These are phyloP conservation scores for Brenthis hecate DNA, from an alignment of 2,888 invertebrate genomes.

Conservation along the genomic window DNA sequence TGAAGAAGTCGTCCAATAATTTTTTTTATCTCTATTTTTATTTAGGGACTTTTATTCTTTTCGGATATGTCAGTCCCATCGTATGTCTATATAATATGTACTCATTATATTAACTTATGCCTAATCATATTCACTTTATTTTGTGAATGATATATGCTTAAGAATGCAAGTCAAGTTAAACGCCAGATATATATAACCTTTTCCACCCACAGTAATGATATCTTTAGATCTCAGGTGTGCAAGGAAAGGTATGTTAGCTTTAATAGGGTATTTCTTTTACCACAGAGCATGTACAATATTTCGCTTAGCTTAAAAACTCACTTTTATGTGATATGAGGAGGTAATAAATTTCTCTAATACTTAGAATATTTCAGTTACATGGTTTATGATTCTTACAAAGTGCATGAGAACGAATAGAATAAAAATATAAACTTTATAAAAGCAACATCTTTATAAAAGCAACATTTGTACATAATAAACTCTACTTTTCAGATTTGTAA, in stretches of 20 bases:
- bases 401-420: too few species aligned
- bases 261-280: background rate
- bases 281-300: background rate
- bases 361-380: background rate
- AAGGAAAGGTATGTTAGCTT: background rate
- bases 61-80: too few species aligned
- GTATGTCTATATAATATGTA: too few species aligned
- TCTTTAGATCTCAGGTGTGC: conserved; percentile 3
- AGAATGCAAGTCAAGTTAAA: background rate
- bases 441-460: background rate
- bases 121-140: too few species aligned
- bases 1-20: too few species aligned
- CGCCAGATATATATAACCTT: background rate
- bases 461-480: background rate
- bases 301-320: background rate
- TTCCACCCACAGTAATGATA: background rate
- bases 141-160: too few species aligned
- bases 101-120: too few species aligned
- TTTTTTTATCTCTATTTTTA: too few species aligned
- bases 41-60: too few species aligned
- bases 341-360: background rate
- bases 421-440: background rate
- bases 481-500: conserved; percentile 43
- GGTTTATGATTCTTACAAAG: background rate
- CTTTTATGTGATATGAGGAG: background rate